Percentiles rank a stretch among this genome's conserved stretches.
These are phyloP conservation scores for Vanessa atalanta DNA, from an alignment of 1,140 invertebrate species.

Conservation along the genomic window DNA sequence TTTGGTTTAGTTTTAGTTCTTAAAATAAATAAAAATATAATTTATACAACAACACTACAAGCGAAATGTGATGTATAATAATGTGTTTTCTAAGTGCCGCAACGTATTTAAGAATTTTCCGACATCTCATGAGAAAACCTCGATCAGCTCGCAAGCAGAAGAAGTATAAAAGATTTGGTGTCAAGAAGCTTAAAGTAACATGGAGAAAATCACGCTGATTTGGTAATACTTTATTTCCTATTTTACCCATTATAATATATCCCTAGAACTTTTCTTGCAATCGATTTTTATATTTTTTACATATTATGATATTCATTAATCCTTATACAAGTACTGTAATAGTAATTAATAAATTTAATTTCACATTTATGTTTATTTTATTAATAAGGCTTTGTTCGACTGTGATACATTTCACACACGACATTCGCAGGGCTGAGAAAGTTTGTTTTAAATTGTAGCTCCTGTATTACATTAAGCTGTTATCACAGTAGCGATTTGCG, in stretches of 20 bases:
- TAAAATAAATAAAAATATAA: neutral
- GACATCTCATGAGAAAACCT: slow-evolving; percentile 47
- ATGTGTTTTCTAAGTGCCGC: slow-evolving; percentile 58
- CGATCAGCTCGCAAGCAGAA: slow-evolving; percentile 40
- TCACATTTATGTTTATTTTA: too few relatives aligned
- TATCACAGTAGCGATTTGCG: too few relatives aligned
- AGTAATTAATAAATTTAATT: too few relatives aligned
- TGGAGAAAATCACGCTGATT: slow-evolving; percentile 57
- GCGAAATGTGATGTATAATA: neutral
- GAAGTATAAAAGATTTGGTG: slow-evolving; percentile 64
- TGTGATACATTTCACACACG: too few relatives aligned
- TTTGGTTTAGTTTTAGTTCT: neutral
- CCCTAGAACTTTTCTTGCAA: too few relatives aligned
- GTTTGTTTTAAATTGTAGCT: too few relatives aligned
- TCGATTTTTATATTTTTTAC: too few relatives aligned
- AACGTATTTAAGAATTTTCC: slow-evolving; percentile 48
- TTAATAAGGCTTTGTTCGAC: too few relatives aligned
- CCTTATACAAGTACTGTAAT: too few relatives aligned
- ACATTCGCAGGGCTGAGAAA: too few relatives aligned
- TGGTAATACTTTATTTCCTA: slow-evolving; percentile 51
- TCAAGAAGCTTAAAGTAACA: slow-evolving; percentile 55
- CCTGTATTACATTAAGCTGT: too few relatives aligned
- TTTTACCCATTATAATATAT: neutral
- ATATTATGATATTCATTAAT: neutral
- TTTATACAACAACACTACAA: neutral